Evolutionary conservation across 2,113 vertebrate genomes (phyloP), one percentile per base, ranked within the genome.

Genomic region (Danionella cerebrum): DNA sequence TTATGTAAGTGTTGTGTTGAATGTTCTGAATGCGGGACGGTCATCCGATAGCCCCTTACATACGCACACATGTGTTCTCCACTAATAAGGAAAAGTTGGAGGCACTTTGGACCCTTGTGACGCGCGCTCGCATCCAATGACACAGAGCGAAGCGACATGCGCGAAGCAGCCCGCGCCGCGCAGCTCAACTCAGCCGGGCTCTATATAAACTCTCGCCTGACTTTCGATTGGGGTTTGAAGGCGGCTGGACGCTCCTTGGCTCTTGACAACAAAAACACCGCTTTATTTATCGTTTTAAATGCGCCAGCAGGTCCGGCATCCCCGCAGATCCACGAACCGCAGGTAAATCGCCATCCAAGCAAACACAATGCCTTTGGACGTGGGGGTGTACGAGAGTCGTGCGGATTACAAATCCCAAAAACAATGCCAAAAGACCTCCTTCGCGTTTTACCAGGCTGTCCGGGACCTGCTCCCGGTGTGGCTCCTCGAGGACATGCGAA

Each of bases 401-500:
- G 74, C 82, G 0, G 78, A 84, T 1, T 88, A 87, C 44, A 88
- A 91, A 47, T 92, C 87, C 0, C 89, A 93, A 86, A 93, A 92
- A 52, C 89, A 94, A 71, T 97, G 94, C 66, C 90, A 93, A 81
- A 89, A 90, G 53, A 92, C 91, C 0, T 91, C 93, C 0, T 94
- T 97, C 19, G 92, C 92, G 36, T 97, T 98, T 77, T 98, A 98
- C 83, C 90, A 92, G 67, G 91, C 95, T 0, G 93, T 98, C 62
- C 83, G 95, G 10, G 93, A 96, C 80, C 82, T 81, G 78, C 80
- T 93, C 64, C 94, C 95, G 0, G 92, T 91, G 10, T 98, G 95
- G 95, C 79, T 90, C 41, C 84, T 98, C 67, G 95, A 98, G 83
- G 95, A 98, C 83, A 93, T 94, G 88, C 86, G 95, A 39, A 81